Evolutionary conservation across 1,140 invertebrate species (phyloP), one percentile per base, ranked within the genome.

Genomic region (Trissolcus basalis): DNA sequence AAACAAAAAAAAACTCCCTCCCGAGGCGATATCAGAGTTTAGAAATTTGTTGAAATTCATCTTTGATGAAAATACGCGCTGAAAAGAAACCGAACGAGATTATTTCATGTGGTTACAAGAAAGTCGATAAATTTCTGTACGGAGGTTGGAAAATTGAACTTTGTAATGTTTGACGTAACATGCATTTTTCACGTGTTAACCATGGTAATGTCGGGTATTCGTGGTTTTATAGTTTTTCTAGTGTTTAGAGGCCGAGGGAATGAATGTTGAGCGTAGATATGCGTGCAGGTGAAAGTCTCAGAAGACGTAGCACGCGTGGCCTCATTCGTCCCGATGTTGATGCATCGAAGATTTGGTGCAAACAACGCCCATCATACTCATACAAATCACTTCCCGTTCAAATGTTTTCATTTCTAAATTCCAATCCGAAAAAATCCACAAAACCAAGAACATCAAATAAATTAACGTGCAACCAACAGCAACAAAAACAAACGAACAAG

Each of bases 201-300:
- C 33, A 48, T 48, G 45, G 50, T 58, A 51, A 50, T 49, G 32
- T 47, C 45, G 19, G 49, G 50, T 44, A 55, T 59, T 54, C 27
- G 39, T 36, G 48, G 13, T 44, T 44, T 63, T 58, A 45, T 58
- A 32, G 53, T 51, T 65, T 48, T 61, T 51, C 47, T 60, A 50
- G 45, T 56, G 43, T 76, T 60, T 14, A 12, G 16, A 49, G 19
- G 55, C n/a, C 16, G 43, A 48, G 14, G 36, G 47, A 71, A 56
- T 56, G 36, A 56, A 67, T 27, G 68, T 49, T 59, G 48, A 14
- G 39, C 56, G 43, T 51, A 68, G 50, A 74, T 75, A 69, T 64
- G 73, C 36, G 63, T 49, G 49, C 81, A 81, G 84, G 85, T 87
- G 85, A 87, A 87, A 87, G 85, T 87, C 84, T 76, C 65, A 43